Evolutionary conservation across 2,797 vertebrate genomes (phyloP).

Genomic region (Carcharodon carcharias): DNA sequence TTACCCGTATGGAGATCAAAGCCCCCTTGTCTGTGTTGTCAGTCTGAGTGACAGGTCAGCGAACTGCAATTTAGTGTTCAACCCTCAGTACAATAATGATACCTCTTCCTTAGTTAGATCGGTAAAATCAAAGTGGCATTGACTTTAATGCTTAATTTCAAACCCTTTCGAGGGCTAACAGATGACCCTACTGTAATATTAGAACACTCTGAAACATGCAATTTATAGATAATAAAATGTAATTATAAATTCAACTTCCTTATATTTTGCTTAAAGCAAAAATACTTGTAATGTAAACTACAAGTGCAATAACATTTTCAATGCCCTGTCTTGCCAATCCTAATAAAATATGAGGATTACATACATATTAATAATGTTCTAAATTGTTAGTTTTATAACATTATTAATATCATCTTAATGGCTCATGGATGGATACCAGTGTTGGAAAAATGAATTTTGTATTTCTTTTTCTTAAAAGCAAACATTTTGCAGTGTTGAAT

Average conservation of each 20-base stretch:
- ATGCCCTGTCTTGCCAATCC: background rate
- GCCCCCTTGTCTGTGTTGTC: slow-evolving; percentile 51
- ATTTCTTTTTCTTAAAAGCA: background rate
- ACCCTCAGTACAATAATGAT: slow-evolving; percentile 53
- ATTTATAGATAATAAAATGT: slow-evolving; percentile 7
- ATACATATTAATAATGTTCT: background rate
- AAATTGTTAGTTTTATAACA: background rate
- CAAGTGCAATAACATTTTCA: background rate
- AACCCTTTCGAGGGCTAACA: slow-evolving; percentile 47
- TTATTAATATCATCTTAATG: background rate
- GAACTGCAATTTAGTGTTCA: slow-evolving; percentile 49
- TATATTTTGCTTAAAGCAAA: slow-evolving; percentile 13
- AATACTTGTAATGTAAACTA: background rate
- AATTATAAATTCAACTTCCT: slow-evolving; percentile 27
- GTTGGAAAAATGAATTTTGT: background rate
- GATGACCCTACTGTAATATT: slow-evolving; percentile 33
- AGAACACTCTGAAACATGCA: slow-evolving; percentile 33
- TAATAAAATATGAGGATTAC: background rate
- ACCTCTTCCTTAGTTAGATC: slow-evolving; percentile 50
- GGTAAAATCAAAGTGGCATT: slow-evolving; percentile 57
- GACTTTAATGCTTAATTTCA: slow-evolving; percentile 56
- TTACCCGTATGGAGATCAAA: slow-evolving; percentile 57
- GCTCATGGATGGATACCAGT: background rate
- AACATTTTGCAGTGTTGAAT: background rate
- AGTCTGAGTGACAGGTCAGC: slow-evolving; percentile 55